Conservation (phyloP, 1,140 invertebrate genomes). For the Bombus affinis region DNA sequence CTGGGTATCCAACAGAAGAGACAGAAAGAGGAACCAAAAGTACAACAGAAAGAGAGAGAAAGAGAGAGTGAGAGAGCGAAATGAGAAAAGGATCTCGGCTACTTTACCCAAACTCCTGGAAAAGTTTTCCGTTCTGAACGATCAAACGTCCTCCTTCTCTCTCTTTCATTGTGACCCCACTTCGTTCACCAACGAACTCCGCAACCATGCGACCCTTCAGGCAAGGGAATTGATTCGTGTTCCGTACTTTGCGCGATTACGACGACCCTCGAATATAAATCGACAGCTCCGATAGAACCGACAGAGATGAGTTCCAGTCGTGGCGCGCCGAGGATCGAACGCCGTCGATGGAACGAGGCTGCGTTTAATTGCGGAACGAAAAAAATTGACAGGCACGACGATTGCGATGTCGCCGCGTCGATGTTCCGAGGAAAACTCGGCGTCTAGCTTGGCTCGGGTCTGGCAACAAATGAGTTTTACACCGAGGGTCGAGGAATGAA, state of each 20-base stretch:
- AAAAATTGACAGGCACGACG: slow-evolving; percentile 43
- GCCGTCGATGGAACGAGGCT: slow-evolving; percentile 4
- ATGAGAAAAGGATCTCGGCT: slow-evolving; percentile 60
- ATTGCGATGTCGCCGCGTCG: slow-evolving; percentile 25
- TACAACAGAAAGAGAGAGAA: neutral
- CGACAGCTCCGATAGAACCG: slow-evolving; percentile 42
- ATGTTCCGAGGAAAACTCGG: slow-evolving; percentile 6
- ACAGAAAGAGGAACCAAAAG: neutral
- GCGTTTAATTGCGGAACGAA: slow-evolving; percentile 58
- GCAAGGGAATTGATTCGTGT: slow-evolving; percentile 71
- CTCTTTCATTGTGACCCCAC: neutral
- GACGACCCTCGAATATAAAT: slow-evolving; percentile 72
- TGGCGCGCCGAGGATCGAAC: slow-evolving; percentile 23
- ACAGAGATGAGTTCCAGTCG: slow-evolving; percentile 40
- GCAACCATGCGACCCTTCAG: slow-evolving; percentile 47
- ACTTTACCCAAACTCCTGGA: slow-evolving; percentile 74
- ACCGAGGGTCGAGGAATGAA: neutral
- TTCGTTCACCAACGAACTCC: neutral
- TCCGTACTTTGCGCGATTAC: slow-evolving; percentile 70
- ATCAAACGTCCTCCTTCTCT: neutral
- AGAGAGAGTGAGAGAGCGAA: neutral
- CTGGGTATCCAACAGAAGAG: neutral
- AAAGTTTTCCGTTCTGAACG: slow-evolving; percentile 69
- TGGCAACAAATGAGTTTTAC: slow-evolving; percentile 45
- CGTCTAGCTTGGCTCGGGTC: neutral